phyloP scores from a whole-genome alignment of 2,113 vertebrate species.

The Coryphaenoides rupestris region DNA sequence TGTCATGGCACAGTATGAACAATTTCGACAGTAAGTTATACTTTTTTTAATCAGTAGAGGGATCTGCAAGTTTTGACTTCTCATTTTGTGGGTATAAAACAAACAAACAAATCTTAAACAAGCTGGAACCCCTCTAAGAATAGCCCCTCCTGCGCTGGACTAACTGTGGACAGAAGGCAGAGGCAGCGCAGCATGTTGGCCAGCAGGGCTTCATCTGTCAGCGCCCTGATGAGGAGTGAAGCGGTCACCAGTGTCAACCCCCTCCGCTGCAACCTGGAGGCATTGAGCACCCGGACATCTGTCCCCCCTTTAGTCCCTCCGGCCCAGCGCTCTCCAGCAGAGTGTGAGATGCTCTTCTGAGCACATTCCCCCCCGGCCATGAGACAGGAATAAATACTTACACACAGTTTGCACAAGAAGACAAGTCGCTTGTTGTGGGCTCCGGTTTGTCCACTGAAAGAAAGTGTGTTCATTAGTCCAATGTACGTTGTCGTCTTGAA shows the following conservation, averaged over 20 bases:
- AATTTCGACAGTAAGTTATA: too few relatives aligned
- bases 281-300: conserved; percentile 35
- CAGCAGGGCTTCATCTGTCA: conserved; percentile 69
- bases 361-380: conserved; percentile 45
- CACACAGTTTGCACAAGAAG: not conserved
- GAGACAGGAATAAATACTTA: not conserved
- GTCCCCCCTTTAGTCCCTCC: conserved; percentile 24
- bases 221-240: conserved; percentile 54
- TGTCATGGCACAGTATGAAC: too few relatives aligned
- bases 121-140: conserved; percentile 19
- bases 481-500: too few relatives aligned
- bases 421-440: too few relatives aligned
- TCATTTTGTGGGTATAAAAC: not conserved
- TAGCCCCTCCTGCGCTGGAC: conserved; percentile 29
- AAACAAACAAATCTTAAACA: conserved; percentile 33
- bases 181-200: conserved; percentile 68
- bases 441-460: too few relatives aligned
- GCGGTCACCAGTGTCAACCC: conserved; percentile 43
- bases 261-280: conserved; percentile 19
- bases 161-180: conserved; percentile 66
- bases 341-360: conserved; percentile 51
- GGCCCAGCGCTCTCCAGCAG: conserved; percentile 15
- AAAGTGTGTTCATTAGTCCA: too few relatives aligned
- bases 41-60: conserved; percentile 8
- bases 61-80: conserved; percentile 13